A percentile compares a stretch with the other conserved stretches of the same genome.
These are phyloP conservation scores for Lampris incognitus DNA, from an alignment of 2,113 vertebrate species.

Conservation along the genomic window DNA sequence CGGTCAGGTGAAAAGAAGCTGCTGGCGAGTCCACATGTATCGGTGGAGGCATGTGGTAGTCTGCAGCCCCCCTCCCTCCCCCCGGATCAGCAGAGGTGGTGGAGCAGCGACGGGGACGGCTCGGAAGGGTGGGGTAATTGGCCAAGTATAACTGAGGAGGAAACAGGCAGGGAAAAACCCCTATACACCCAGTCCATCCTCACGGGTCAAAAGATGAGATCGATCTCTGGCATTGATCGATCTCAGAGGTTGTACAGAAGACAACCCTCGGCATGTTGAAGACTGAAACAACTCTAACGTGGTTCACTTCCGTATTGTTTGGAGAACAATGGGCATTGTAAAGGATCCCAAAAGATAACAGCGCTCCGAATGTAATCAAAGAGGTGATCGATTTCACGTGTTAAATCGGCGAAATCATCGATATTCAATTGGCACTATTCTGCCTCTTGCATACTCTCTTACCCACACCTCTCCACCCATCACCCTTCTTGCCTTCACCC, in stretches of 20 bases:
- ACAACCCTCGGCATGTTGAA: no score
- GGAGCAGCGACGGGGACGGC: no score
- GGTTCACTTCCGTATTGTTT: not conserved
- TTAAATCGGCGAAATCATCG: slow-evolving; percentile 54
- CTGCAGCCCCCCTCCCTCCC: no score
- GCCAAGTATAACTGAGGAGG: no score
- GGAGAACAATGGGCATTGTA: not conserved
- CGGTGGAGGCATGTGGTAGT: no score
- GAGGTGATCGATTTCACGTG: slow-evolving; percentile 22
- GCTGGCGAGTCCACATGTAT: no score
- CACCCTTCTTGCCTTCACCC: slow-evolving; percentile 29
- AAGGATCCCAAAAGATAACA: not conserved
- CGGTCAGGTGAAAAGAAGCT: no score
- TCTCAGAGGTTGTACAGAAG: no score
- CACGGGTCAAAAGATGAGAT: not conserved
- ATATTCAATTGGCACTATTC: slow-evolving; percentile 59
- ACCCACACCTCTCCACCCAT: not conserved
- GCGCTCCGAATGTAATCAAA: slow-evolving; percentile 5
- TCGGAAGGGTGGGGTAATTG: no score
- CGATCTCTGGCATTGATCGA: no score
- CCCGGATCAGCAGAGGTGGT: no score
- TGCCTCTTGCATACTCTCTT: slow-evolving; percentile 73
- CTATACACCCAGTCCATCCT: not conserved
- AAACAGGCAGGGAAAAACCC: no score
- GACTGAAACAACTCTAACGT: not conserved